Base-by-base conservation (phyloP, 2,113 vertebrate genomes). In the Procapra przewalskii region DNA sequence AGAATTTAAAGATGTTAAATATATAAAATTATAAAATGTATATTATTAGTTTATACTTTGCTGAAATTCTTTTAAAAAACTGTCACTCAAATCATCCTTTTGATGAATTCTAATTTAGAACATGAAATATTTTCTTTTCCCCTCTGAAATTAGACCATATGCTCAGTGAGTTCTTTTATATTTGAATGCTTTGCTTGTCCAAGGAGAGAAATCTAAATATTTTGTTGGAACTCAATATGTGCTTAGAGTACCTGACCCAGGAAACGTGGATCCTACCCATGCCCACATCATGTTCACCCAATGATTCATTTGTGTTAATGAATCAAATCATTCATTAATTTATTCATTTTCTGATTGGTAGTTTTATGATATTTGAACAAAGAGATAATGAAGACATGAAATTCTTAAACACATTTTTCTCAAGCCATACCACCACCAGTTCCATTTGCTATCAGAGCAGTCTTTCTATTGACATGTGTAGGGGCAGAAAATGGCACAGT, bases 81-180 rank as follows among this genome's bases (percentile, higher is more conserved):
- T 71, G n/a, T 12, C 67, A 75, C 11, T 13, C 84, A 64, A 86
- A 57, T 62, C 40, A 12, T 87, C 89, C 25, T 75, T 89, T 45
- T 52, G 55, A 64, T 52, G 15, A 86, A 14, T 81, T 92, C 36
- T 94, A 57, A 45, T 80, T 45, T 31, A 83, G 57, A 36, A 17
- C 9, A 50, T 11, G 25, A 83, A 62, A 40, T 57, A 50, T 55
- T 95, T 36, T 21, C 3, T 90, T 79, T 85, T 85, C 75, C 36
- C 23, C 4, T 95, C 54, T 43, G 91, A 80, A 96, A 71, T 91
- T 54, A 40, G 54, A 16, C 40, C n/a, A 29, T 92, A 27, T 16
- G 25, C 3, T n/a, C 40, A 17, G 21, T 45, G 3, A 33, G 17
- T 7, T n/a, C 21, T 91, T 54, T 75, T 12, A 0, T 33, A 33